A percentile compares a stretch with the other conserved stretches of the same genome.
phyloP scores from a whole-genome alignment of 2,797 vertebrate genomes.

The Helostoma temminkii region DNA sequence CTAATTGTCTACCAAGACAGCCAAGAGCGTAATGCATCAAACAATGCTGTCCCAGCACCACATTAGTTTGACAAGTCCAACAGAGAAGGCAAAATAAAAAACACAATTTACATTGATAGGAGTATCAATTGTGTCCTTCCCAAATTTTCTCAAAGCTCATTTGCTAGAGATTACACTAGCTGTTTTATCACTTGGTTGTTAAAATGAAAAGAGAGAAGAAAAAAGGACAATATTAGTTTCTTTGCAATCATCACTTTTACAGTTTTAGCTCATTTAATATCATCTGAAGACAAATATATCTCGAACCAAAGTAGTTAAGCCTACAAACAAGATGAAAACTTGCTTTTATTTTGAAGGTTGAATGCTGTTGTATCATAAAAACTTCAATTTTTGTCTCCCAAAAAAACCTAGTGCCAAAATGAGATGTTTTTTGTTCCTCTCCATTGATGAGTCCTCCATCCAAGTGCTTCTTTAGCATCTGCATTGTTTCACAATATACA shows the following conservation, averaged over 20 bases:
- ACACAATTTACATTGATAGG: constrained; percentile 62
- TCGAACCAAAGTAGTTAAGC: constrained; percentile 28
- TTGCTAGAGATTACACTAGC: constrained; percentile 50
- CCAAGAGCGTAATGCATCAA: constrained; percentile 72
- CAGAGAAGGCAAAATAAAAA: constrained; percentile 64
- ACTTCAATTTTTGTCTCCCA: constrained; percentile 28
- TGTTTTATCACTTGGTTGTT: constrained; percentile 60
- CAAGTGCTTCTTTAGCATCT: constrained; percentile 65
- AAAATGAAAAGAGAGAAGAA: constrained; percentile 25
- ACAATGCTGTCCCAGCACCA: constrained; percentile 58
- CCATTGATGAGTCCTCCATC: constrained; percentile 57
- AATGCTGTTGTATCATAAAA: constrained; percentile 51
- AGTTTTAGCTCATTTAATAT: constrained; percentile 33
- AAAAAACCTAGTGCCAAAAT: constrained; percentile 55
- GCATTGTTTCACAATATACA: constrained; percentile 53
- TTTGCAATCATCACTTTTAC: constrained; percentile 46
- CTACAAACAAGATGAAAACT: constrained; percentile 27
- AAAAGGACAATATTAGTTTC: constrained; percentile 20
- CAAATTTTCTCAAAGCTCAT: constrained; percentile 59
- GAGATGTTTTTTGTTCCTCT: constrained; percentile 59
- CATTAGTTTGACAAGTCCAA: constrained; percentile 70
- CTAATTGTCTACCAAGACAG: constrained; percentile 78
- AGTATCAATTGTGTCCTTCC: constrained; percentile 63
- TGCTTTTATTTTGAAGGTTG: constrained; percentile 47
- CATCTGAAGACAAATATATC: constrained; percentile 38